These are phyloP conservation scores for Choristoneura fumiferana DNA, from an alignment of 1,140 invertebrate genomes.

Conservation along the genomic window DNA sequence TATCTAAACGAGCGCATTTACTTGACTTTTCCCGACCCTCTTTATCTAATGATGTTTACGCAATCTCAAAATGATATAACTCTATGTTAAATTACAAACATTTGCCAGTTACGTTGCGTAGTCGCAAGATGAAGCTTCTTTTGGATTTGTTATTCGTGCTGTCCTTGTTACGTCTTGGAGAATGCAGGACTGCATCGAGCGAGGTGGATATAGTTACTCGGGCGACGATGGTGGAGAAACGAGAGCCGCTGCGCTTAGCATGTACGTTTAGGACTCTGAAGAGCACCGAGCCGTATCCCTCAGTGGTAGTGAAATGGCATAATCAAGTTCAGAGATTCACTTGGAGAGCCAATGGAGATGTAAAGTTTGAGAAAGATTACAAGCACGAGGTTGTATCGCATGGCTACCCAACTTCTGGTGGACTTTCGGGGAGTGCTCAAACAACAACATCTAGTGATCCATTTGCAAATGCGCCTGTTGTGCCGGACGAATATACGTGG, in stretches of 20 bases:
- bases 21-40: slow-evolving; percentile 28
- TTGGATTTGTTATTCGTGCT: slow-evolving; percentile 24
- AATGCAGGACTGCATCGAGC: slow-evolving; percentile 26
- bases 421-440: slow-evolving; percentile 30
- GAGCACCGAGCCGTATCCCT: slow-evolving; percentile 31
- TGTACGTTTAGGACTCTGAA: slow-evolving; percentile 31
- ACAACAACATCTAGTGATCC: slow-evolving; percentile 21
- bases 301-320: slow-evolving; percentile 33
- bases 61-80: slow-evolving; percentile 15
- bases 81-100: slow-evolving; percentile 24
- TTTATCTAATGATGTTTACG: slow-evolving; percentile 29
- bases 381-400: slow-evolving; percentile 19
- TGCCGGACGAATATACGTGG: slow-evolving; percentile 25
- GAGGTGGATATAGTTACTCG: slow-evolving; percentile 23
- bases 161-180: slow-evolving; percentile 20
- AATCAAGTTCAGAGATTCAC: slow-evolving; percentile 30
- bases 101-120: slow-evolving; percentile 11
- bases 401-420: slow-evolving; percentile 27
- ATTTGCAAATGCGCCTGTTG: slow-evolving; percentile 27
- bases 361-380: slow-evolving; percentile 26
- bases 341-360: slow-evolving; percentile 27
- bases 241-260: slow-evolving; percentile 13
- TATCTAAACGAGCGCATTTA: slow-evolving; percentile 18
- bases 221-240: slow-evolving; percentile 3
- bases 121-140: slow-evolving; percentile 34